These are phyloP conservation scores for Setipinna tenuifilis DNA, from an alignment of 2,797 vertebrate genomes.

Conservation along the genomic window DNA sequence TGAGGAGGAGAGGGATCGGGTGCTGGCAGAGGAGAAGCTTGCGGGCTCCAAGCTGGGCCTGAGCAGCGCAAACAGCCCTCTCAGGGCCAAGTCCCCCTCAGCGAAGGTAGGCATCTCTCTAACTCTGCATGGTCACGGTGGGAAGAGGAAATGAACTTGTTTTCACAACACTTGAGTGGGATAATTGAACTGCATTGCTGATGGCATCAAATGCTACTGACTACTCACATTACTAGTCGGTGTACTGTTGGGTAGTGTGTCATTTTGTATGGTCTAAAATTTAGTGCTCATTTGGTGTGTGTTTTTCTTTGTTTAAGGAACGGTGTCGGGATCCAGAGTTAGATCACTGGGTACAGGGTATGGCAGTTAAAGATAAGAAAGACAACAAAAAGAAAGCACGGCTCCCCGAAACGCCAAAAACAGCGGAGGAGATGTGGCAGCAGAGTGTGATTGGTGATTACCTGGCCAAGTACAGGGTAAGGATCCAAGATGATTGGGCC, in stretches of 20 bases:
- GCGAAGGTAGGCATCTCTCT: conserved; percentile 62
- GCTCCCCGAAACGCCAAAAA: conserved; percentile 79
- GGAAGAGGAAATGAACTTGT: background rate
- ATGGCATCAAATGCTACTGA: no score
- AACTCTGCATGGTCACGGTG: background rate
- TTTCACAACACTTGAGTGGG: background rate
- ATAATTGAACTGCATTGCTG: background rate
- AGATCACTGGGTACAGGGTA: conserved; percentile 63
- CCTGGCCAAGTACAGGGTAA: conserved; percentile 76
- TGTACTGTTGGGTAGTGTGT: background rate
- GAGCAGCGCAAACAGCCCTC: conserved; percentile 62
- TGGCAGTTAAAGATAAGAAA: conserved; percentile 63
- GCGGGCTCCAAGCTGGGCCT: conserved; percentile 62
- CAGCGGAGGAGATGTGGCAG: conserved; percentile 81
- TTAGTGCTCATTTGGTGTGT: background rate
- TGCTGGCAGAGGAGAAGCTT: conserved; percentile 77
- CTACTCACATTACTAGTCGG: background rate
- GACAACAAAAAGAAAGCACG: conserved; percentile 66
- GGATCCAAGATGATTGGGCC: background rate
- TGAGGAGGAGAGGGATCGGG: conserved; percentile 76
- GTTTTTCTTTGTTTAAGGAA: conserved; percentile 52
- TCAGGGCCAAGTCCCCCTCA: conserved; percentile 70
- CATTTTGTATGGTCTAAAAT: background rate
- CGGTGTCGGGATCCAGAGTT: conserved; percentile 65
- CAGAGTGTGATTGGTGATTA: conserved; percentile 80